phyloP scores from a whole-genome alignment of 2,797 vertebrate genomes.

The Spea hammondii region DNA sequence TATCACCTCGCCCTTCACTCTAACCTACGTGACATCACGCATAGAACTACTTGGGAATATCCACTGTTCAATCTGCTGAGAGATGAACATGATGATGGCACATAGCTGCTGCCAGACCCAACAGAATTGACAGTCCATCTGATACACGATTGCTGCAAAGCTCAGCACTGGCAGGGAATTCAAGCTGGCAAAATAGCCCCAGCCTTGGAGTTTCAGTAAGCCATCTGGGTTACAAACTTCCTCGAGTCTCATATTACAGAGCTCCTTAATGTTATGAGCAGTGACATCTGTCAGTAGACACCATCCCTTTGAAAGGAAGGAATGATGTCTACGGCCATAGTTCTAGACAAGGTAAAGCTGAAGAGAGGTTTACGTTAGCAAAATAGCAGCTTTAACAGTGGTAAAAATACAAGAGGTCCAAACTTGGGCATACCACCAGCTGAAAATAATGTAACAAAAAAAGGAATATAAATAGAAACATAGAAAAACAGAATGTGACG shows the following conservation, averaged over 20 bases:
- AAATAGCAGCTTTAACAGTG: no score
- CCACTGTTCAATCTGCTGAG: conserved; percentile 26
- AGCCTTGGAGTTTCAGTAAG: conserved; percentile 50
- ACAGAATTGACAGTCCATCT: conserved; percentile 43
- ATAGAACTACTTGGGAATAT: conserved; percentile 5
- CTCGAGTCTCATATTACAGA: conserved; percentile 42
- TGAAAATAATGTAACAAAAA: no score
- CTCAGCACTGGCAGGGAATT: conserved; percentile 49
- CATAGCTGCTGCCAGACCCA: conserved; percentile 9
- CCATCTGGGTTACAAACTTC: conserved; percentile 54
- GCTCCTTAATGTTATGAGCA: conserved; percentile 55
- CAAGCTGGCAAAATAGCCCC: conserved; percentile 44
- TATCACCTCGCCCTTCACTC: conserved; percentile 35
- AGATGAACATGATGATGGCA: conserved; percentile 25
- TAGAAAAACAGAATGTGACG: no score
- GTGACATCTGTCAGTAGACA: conserved; percentile 36
- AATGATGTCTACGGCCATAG: conserved; percentile 8
- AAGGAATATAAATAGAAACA: no score
- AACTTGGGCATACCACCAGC: no score
- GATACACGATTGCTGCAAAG: conserved; percentile 53
- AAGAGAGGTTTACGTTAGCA: no score
- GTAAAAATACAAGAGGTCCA: no score
- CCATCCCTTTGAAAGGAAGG: conserved; percentile 45
- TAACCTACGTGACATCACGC: conserved; percentile 39
- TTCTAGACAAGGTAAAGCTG: conserved; percentile 15